These are phyloP conservation scores for Reinhardtius hippoglossoides DNA, from an alignment of 2,113 vertebrate species.

Conservation along the genomic window DNA sequence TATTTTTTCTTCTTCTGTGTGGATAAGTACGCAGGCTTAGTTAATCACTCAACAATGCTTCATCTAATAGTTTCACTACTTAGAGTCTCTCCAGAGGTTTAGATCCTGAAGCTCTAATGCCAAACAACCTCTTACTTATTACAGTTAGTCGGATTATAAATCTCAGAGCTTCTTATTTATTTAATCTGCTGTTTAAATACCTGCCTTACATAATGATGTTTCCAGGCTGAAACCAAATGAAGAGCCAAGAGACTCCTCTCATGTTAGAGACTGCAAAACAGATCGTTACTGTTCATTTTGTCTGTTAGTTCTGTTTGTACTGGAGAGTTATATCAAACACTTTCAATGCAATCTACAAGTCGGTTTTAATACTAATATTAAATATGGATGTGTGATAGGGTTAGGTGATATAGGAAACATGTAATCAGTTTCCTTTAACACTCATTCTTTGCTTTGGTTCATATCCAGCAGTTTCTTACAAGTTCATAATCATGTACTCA, in stretches of 20 bases:
- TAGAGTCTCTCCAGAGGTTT: constrained; percentile 4
- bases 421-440: no score
- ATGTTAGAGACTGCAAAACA: neutral
- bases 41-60: neutral
- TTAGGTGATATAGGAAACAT: neutral
- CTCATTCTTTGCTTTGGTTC: neutral
- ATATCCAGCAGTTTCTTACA: constrained; percentile 31
- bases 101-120: constrained; percentile 15
- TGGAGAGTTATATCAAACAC: neutral
- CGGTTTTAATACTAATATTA: neutral
- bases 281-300: neutral
- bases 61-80: neutral
- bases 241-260: no score
- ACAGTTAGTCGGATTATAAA: constrained; percentile 41
- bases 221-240: neutral
- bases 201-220: constrained; percentile 22
- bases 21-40: neutral
- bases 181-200: constrained; percentile 38
- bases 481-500: constrained; percentile 90
- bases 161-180: constrained; percentile 32
- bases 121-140: constrained; percentile 22
- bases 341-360: neutral
- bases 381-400: neutral
- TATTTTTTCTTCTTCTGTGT: neutral
- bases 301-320: neutral